Conservation (phyloP, 1,140 invertebrate species). For the Caenorhabditis inopinata region DNA sequence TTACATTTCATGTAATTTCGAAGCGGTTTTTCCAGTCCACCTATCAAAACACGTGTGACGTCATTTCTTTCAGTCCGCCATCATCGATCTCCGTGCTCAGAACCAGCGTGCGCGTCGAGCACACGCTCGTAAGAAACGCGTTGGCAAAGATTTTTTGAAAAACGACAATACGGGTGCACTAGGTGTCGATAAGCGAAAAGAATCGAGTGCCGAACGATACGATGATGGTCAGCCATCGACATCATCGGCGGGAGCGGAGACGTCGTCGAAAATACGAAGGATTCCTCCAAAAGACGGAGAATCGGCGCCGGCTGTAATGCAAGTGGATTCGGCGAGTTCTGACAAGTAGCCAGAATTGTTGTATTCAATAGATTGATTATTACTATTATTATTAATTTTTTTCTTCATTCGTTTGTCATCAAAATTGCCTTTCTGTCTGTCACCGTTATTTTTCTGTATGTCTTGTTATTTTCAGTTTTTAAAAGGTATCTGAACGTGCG, state of each 20-base stretch:
- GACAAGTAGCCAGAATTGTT: too few relatives aligned
- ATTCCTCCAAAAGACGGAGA: constrained; percentile 10
- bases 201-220: neutral
- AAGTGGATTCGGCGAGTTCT: neutral
- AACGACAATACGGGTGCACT: neutral
- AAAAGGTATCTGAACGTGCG: too few relatives aligned
- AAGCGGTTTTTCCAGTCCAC: neutral
- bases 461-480: too few relatives aligned
- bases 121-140: constrained; percentile 9
- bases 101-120: constrained; percentile 8
- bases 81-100: constrained; percentile 12
- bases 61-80: constrained; percentile 27
- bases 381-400: too few relatives aligned
- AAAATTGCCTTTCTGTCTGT: too few relatives aligned
- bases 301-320: constrained; percentile 5
- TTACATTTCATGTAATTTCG: too few relatives aligned
- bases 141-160: constrained; percentile 29
- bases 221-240: neutral
- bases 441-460: too few relatives aligned
- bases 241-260: neutral
- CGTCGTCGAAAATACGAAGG: neutral
- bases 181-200: neutral
- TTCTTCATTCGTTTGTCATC: too few relatives aligned
- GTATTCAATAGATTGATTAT: too few relatives aligned
- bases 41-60: neutral